Conservation (phyloP, 1,140 invertebrate genomes). For the Himalopsyche phryganea region DNA sequence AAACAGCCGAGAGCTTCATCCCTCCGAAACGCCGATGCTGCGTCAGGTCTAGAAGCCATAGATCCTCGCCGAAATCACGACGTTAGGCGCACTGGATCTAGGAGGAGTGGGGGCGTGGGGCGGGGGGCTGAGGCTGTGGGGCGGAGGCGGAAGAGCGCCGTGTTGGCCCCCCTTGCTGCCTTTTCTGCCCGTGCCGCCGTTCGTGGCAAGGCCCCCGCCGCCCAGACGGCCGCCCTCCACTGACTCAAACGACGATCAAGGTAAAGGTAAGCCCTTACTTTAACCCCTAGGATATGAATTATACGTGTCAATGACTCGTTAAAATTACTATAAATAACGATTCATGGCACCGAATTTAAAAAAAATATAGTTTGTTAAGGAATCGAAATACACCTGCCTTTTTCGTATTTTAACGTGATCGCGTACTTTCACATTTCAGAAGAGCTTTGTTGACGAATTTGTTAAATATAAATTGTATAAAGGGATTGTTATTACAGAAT, state of each 20-base stretch:
- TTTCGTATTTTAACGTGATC: too few relatives aligned
- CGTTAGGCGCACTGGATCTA: not conserved
- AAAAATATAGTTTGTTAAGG: too few relatives aligned
- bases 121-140: constrained; percentile 6
- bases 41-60: constrained; percentile 8
- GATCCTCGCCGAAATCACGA: not conserved
- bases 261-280: constrained; percentile 19
- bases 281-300: not conserved
- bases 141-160: constrained; percentile 12
- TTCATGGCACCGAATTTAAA: too few relatives aligned
- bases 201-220: constrained; percentile 18
- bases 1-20: not conserved
- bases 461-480: too few relatives aligned
- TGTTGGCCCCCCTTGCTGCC: constrained; percentile 23
- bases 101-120: constrained; percentile 16
- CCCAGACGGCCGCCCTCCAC: constrained; percentile 23
- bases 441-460: too few relatives aligned
- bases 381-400: too few relatives aligned
- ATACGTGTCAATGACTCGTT: not conserved
- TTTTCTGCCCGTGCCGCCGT: constrained; percentile 26
- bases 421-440: too few relatives aligned
- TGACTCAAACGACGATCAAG: constrained; percentile 30
- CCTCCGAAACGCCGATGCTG: not conserved
- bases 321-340: too few relatives aligned
- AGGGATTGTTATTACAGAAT: too few relatives aligned